These are phyloP conservation scores for Leptodactylus fuscus DNA, from an alignment of 2,113 vertebrate species.

Conservation along the genomic window DNA sequence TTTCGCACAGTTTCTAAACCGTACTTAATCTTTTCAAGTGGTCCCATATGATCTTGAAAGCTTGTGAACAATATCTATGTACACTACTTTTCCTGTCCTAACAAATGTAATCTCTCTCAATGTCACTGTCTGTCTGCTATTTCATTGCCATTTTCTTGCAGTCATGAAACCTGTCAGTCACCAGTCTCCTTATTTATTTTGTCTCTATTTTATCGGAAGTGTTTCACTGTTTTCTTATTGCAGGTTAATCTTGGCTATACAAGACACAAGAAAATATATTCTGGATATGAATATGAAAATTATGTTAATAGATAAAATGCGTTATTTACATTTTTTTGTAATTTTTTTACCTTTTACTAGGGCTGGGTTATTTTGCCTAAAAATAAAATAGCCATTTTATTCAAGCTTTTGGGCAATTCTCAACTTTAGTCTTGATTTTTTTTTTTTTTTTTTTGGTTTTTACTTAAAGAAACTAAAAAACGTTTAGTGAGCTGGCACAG, in stretches of 20 bases:
- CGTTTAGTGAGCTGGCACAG: no score
- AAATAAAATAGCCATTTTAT: no score
- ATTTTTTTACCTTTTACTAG: no score
- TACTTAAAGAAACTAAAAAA: no score
- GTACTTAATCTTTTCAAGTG: constrained; percentile 39
- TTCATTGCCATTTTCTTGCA: constrained; percentile 41
- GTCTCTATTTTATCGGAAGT: constrained; percentile 21
- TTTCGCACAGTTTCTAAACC: constrained; percentile 25
- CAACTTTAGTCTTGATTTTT: no score
- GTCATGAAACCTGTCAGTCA: constrained; percentile 51
- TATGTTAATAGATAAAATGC: no score
- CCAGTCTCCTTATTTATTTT: constrained; percentile 42
- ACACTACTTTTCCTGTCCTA: constrained; percentile 29
- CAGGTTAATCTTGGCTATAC: neutral
- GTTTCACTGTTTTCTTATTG: neutral
- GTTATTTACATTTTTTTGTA: no score
- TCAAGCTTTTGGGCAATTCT: no score
- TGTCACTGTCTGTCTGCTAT: constrained; percentile 48
- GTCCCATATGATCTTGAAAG: constrained; percentile 39
- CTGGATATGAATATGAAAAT: neutral
- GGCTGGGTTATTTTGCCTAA: no score
- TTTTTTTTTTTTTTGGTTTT: no score
- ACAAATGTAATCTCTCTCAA: constrained; percentile 55
- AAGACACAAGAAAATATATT: neutral
- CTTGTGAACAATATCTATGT: constrained; percentile 47